Conservation (phyloP, 2,113 vertebrate genomes). For the Ciconia stormi region DNA sequence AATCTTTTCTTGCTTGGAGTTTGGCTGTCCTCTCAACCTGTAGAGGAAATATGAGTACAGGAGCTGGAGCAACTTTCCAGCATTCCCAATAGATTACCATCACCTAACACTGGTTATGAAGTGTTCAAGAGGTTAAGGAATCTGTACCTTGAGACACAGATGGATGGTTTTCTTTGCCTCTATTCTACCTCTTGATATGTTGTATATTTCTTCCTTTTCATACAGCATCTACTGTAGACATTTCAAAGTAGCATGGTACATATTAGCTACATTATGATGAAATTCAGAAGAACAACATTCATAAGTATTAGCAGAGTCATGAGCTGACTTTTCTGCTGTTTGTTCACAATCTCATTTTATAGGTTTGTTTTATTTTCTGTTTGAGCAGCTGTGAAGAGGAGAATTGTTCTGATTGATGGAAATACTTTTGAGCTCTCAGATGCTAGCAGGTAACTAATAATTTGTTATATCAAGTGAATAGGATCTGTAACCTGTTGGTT, state of each 20-base stretch:
- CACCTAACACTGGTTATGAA: not conserved
- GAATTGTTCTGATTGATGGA: not conserved
- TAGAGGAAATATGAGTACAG: not conserved
- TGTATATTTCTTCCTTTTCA: not conserved
- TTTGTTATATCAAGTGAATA: slow-evolving; percentile 1
- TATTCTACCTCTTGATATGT: not conserved
- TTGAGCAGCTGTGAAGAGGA: slow-evolving; percentile 31
- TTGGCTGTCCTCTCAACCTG: not conserved
- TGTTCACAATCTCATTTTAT: not conserved
- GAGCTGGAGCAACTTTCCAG: not conserved
- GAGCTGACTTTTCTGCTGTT: not conserved
- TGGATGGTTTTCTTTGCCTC: not conserved
- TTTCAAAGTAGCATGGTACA: not conserved
- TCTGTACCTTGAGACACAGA: not conserved
- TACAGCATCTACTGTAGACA: not conserved
- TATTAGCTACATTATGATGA: not conserved
- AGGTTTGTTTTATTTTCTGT: slow-evolving; percentile 19
- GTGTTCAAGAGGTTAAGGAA: not conserved
- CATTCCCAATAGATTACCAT: not conserved
- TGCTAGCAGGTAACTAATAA: not conserved
- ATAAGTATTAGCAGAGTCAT: not conserved
- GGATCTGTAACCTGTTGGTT: slow-evolving; percentile 15
- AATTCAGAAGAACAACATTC: not conserved
- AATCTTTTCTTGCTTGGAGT: not conserved
- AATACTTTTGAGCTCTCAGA: slow-evolving; percentile 12